phyloP scores from a whole-genome alignment of 1,140 invertebrate species.

The Ericerus pela region DNA sequence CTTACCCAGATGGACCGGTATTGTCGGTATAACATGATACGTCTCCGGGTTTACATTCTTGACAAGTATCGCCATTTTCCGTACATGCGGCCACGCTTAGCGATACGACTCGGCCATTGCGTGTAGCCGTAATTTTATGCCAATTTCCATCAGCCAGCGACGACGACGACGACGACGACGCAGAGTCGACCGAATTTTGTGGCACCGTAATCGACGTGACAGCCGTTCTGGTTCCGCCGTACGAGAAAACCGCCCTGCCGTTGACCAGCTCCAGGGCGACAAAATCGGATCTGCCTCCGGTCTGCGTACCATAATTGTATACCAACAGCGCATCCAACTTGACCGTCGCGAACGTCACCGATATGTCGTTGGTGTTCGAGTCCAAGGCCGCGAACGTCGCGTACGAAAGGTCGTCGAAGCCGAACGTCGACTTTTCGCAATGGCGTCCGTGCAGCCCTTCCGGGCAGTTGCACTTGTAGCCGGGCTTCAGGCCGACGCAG shows the following conservation, averaged over 20 bases:
- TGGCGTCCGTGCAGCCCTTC: constrained; percentile 75
- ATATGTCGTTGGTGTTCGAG: constrained; percentile 75
- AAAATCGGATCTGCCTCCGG: constrained; percentile 77
- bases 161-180: too few relatives aligned
- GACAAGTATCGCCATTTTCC: constrained; percentile 70
- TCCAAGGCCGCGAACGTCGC: constrained; percentile 75
- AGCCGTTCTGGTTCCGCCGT: constrained; percentile 69
- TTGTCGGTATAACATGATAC: constrained; percentile 64
- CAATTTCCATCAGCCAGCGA: constrained; percentile 71
- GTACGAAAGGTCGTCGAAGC: constrained; percentile 75
- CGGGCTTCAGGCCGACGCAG: constrained; percentile 64
- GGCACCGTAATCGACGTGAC: constrained; percentile 60
- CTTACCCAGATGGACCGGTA: constrained; percentile 67
- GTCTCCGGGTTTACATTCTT: constrained; percentile 68
- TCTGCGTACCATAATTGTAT: constrained; percentile 77
- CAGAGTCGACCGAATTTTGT: constrained; percentile 36
- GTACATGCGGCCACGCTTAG: constrained; percentile 62
- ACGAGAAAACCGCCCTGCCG: constrained; percentile 72
- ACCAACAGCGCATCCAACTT: constrained; percentile 69
- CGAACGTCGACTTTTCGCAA: constrained; percentile 77
- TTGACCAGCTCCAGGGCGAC: constrained; percentile 74
- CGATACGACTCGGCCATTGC: constrained; percentile 71
- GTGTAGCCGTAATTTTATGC: constrained; percentile 79
- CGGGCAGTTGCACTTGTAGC: constrained; percentile 73
- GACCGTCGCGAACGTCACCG: constrained; percentile 78